Base-by-base conservation (phyloP, 1,140 invertebrate species). In the Dendroctonus ponderosae region DNA sequence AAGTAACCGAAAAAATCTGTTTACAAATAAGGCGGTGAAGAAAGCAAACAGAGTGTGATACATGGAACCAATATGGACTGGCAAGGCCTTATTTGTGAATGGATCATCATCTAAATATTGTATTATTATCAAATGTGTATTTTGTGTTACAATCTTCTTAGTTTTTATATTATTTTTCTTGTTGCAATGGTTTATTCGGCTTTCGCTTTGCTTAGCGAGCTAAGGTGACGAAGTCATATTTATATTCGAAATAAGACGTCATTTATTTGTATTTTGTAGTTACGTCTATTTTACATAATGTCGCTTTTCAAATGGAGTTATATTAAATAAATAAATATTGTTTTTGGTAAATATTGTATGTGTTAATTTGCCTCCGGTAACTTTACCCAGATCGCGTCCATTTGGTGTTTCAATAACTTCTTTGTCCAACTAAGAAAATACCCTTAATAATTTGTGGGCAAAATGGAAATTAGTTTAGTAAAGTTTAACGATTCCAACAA, bases 301-400 rank as follows among this genome's bases (percentile, higher is more conserved):
- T 61, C 59, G 59, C 59, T 61, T 61, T 61, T 61, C 40, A 61
- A 61, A 61, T 61, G 59, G 59, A 61, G 59, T 61, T 61, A 61
- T 61, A 61, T 61, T 61, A 61, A 50, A 61, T 61, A 43, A 61
- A 61, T 61, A 61, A 61, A 61, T 61, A 61, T 61, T 61, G 59
- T 61, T 61, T 61, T 61, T 61, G 46, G 59, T 61, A 61, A 26
- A 26, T 26, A 26, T 26, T 26, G 1, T 2, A 26, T 26, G 26
- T 26, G 26, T 26, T 26, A 26, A 2, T 26, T 26, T n/a, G n/a
- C n/a, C n/a, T 3, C 26, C 26, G 26, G 1, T 26, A 26, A 26
- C n/a, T n/a, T n/a, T n/a, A n/a, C n/a, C n/a, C n/a, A n/a, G n/a
- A 26, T 26, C 26, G 1, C 26, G 26, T 26, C 26, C 26, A 3